Base-by-base conservation (phyloP, 2,888 invertebrate genomes). In the Seira musarum region DNA sequence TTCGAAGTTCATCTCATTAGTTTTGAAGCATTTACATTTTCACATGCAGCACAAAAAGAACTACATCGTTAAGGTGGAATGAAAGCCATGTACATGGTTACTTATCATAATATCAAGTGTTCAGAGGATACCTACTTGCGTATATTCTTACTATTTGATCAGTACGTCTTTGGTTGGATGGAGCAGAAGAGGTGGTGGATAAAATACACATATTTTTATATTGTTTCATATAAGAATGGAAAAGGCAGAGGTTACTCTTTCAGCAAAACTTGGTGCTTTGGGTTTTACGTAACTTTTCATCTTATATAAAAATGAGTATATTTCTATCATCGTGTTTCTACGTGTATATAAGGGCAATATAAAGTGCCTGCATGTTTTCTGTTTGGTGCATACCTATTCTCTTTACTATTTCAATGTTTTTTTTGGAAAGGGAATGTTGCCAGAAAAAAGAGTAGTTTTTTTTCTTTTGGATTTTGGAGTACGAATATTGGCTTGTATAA, bases 351-450 rank as follows among this genome's bases (percentile, higher is more conserved):
- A 40, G 40, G 40, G 53, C 13, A 15, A 53, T 53, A 53, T 53
- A 5, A 53, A 53, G 53, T 3, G 3, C 53, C 13, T 53, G 15
- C 13, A 17, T 53, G 53, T 53, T 53, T 40, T 53, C 15, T 53
- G 17, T 53, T 53, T 13, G 2, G 53, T 30, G 53, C 40, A 53
- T 53, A 53, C 53, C 53, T 53, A 53, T 17, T 53, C 53, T 53
- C 3, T 53, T 53, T 17, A 13, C n/a, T 30, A 30, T 30, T 30
- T 30, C 3, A 8, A 30, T 30, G 30, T 30, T 53, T 53, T 53
- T 53, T 53, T 53, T 53, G 53, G 53, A 53, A 53, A 53, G 53
- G 53, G 53, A 53, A 53, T 53, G n/a, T 13, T 53, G 53, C 53
- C 53, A 53, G 17, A 53, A 53, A 53, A 53, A 30, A 30, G 30